Evolutionary conservation across 1,140 invertebrate species (phyloP).

Genomic region (Trachymyrmex cornetzi): DNA sequence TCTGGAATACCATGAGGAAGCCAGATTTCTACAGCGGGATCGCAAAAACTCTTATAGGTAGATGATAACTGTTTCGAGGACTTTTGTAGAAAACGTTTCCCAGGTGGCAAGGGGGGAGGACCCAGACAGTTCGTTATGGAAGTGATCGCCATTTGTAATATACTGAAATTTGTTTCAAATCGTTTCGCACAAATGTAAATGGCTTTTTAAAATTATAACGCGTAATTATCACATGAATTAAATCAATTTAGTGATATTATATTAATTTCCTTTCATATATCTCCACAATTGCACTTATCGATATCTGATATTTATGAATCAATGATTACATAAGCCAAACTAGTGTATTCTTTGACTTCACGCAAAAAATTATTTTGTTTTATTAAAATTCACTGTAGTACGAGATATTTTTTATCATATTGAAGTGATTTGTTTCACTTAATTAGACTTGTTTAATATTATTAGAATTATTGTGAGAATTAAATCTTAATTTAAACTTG

Average conservation of each 20-base stretch:
- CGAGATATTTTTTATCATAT: not conserved
- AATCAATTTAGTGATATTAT: not conserved
- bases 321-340: not conserved
- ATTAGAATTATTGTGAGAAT: no score
- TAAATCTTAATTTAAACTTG: not conserved
- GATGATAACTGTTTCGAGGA: conserved; percentile 83
- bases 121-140: conserved; percentile 83
- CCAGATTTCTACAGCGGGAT: conserved; percentile 85
- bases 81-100: conserved; percentile 82
- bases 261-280: not conserved
- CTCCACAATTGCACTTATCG: not conserved
- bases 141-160: conserved; percentile 80
- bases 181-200: not conserved
- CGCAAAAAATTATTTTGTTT: not conserved
- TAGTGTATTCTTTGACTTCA: not conserved
- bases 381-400: not conserved
- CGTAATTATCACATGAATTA: not conserved
- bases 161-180: not conserved
- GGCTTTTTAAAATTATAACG: not conserved
- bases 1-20: conserved; percentile 75
- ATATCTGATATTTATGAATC: not conserved
- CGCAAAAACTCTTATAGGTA: conserved; percentile 87
- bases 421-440: not conserved
- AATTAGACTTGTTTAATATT: not conserved
- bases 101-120: conserved; percentile 85